Base-by-base conservation (phyloP, 2,888 invertebrate species). In the Urechis unicinctus region DNA sequence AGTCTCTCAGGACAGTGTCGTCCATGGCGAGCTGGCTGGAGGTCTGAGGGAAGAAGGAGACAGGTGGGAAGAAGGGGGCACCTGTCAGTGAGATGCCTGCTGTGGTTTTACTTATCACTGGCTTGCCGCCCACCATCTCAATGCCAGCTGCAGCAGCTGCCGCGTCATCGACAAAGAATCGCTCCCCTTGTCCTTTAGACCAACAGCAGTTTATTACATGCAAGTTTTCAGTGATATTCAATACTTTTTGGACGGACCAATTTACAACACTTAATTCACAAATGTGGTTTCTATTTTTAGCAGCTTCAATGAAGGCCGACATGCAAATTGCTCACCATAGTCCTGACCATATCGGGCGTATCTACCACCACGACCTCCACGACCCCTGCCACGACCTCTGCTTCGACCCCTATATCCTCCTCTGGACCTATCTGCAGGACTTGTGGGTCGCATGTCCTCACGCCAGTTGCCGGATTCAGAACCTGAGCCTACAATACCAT, bases 1-100 rank as follows among this genome's bases (percentile, higher is more conserved):
- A 85, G 61, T 91, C 91, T 79, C 88, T 90, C 13, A 91, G 80
- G 59, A 87, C 86, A 3, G 81, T 76, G 54, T 83, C 83, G 66
- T 86, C 85, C 48, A 71, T 42, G 28, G 13, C 45, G 21, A 45
- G 21, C 41, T 9, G 17, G 41, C 36, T 22, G 41, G 46, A 50
- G 55, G 30, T 6, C n/a, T 50, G 30, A 24, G 17, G 5, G 50
- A 13, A 36, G 41, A 36, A 36, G 17, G 41, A 9, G 41, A 13
- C 17, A 59, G 25, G 55, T 48, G 52, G 41, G 43, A 21, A 30
- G n/a, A n/a, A n/a, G n/a, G n/a, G n/a, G n/a, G n/a, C n/a, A n/a
- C n/a, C n/a, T n/a, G n/a, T n/a, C n/a, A n/a, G n/a, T n/a, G n/a
- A n/a, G n/a, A n/a, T n/a, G n/a, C n/a, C n/a, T n/a, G n/a, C n/a